These are phyloP conservation scores for Nomada fucata DNA, from an alignment of 2,888 invertebrate genomes.

Conservation along the genomic window DNA sequence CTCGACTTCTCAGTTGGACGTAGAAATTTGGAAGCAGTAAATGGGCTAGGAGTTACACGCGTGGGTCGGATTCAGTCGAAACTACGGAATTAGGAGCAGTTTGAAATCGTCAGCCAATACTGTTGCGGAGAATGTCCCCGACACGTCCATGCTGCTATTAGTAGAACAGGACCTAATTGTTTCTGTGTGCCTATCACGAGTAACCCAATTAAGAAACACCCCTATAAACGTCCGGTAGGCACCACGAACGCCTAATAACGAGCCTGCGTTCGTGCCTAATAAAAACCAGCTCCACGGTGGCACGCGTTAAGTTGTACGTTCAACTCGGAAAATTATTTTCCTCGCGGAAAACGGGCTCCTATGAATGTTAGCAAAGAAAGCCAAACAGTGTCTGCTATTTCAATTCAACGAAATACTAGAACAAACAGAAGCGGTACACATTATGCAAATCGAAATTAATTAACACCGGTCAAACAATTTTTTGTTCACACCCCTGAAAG, in stretches of 20 bases:
- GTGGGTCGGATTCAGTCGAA: background rate
- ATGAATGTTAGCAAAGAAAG: too few relatives aligned
- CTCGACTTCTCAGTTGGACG: too few relatives aligned
- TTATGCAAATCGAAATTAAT: too few relatives aligned
- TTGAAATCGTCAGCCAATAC: slow-evolving; percentile 14
- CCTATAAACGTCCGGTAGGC: slow-evolving; percentile 35
- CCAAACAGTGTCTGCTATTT: too few relatives aligned
- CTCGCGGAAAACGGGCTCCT: too few relatives aligned
- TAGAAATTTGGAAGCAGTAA: too few relatives aligned
- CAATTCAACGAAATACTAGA: too few relatives aligned
- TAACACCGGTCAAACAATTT: too few relatives aligned
- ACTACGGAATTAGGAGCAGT: slow-evolving; percentile 13
- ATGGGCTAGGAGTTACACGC: too few relatives aligned
- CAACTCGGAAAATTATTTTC: too few relatives aligned
- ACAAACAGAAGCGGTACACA: too few relatives aligned
- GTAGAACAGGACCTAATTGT: slow-evolving; percentile 46
- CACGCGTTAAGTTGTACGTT: background rate
- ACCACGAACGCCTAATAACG: slow-evolving; percentile 34
- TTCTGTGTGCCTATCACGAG: slow-evolving; percentile 48
- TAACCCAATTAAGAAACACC: slow-evolving; percentile 55
- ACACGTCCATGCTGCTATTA: slow-evolving; percentile 31
- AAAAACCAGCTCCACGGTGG: background rate
- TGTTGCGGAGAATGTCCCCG: slow-evolving; percentile 20
- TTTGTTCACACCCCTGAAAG: too few relatives aligned
- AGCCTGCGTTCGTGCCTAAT: background rate